Percentiles rank a stretch among this genome's conserved stretches.
phyloP scores from a whole-genome alignment of 2,113 vertebrate species.

The Phaetusa simplex region DNA sequence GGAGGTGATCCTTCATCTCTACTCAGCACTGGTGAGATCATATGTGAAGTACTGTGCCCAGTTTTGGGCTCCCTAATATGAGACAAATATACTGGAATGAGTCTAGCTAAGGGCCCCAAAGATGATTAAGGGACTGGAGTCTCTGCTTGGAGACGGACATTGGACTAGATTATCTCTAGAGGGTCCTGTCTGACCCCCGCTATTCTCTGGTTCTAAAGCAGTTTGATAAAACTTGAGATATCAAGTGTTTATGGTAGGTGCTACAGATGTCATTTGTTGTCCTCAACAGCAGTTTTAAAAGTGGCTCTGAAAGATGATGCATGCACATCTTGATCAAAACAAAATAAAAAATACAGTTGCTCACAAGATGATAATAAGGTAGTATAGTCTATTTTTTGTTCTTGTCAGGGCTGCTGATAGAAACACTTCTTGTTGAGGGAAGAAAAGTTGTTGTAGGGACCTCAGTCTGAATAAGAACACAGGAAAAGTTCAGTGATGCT shows the following conservation, averaged over 20 bases:
- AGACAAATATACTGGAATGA: neutral
- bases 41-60: neutral
- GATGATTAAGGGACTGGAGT: neutral
- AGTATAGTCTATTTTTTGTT: accelerated
- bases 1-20: too few species aligned
- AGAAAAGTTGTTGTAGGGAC: too few species aligned
- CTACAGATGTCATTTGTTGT: neutral
- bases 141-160: neutral
- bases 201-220: neutral
- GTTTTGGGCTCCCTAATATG: neutral
- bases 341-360: neutral
- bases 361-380: neutral
- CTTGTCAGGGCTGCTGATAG: neutral
- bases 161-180: too few species aligned
- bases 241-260: neutral
- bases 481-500: neutral
- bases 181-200: too few species aligned
- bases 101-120: neutral
- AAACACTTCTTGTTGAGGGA: neutral
- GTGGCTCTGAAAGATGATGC: neutral
- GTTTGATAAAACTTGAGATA: neutral
- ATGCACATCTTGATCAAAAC: too few species aligned
- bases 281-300: neutral
- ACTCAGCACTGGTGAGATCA: neutral
- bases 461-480: neutral